A percentile compares a stretch with the other conserved stretches of the same genome.
These are phyloP conservation scores for Cabera pusaria DNA, from an alignment of 2,888 invertebrate species.

Conservation along the genomic window DNA sequence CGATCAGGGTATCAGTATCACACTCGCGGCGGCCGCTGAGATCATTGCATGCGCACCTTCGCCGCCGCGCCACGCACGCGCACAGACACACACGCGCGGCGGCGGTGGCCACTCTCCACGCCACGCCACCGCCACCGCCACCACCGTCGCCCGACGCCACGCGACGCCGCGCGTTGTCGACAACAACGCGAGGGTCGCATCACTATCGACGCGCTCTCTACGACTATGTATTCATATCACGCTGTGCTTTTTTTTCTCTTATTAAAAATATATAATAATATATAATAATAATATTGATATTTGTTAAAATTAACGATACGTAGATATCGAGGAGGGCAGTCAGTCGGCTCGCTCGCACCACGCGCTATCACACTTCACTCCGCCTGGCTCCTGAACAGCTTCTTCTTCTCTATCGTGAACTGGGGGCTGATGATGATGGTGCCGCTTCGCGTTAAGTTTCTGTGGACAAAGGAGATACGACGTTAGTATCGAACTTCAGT, in stretches of 20 bases:
- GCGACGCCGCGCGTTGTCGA: conserved; percentile 28
- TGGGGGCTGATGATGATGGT: conserved; percentile 95
- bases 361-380: conserved; percentile 68
- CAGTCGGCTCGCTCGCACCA: conserved; percentile 73
- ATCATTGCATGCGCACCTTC: conserved; percentile 66
- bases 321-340: conserved; percentile 80
- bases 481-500: conserved; percentile 39
- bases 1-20: conserved; percentile 74
- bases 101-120: conserved; percentile 51
- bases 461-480: conserved; percentile 63
- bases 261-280: conserved; percentile 80
- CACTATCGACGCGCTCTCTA: conserved; percentile 57
- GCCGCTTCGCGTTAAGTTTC: conserved; percentile 93
- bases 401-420: conserved; percentile 95
- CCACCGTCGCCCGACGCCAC: conserved; percentile 29
- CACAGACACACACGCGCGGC: conserved; percentile 51
- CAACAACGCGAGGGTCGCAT: conserved; percentile 13
- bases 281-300: conserved; percentile 82
- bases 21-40: conserved; percentile 77
- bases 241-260: conserved; percentile 83
- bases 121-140: conserved; percentile 51
- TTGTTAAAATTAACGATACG: conserved; percentile 80
- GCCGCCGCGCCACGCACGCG: conserved; percentile 54
- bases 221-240: conserved; percentile 83
- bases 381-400: conserved; percentile 91